These are phyloP conservation scores for Aurelia aurita DNA, from an alignment of 30 jellyfish, hydroid and myxozoan genomes.

Conservation along the genomic window DNA sequence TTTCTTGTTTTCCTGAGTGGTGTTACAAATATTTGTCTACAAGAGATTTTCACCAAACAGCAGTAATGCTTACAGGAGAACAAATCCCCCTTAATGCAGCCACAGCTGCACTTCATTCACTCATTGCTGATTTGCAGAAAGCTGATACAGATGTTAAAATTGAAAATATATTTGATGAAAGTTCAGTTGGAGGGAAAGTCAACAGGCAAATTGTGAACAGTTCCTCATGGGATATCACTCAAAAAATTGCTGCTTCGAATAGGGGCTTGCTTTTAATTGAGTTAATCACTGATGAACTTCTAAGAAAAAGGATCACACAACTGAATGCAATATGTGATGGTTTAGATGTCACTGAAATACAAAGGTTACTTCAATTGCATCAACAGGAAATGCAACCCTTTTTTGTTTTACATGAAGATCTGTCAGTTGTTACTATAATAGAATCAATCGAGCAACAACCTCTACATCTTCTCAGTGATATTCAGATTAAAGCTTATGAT, in stretches of 20 bases:
- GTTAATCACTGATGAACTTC: too few relatives aligned
- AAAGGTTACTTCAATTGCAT: too few relatives aligned
- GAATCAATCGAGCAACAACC: too few relatives aligned
- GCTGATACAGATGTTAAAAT: slow-evolving; percentile 3
- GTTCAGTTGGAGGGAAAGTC: background rate
- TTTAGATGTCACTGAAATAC: too few relatives aligned
- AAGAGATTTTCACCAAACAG: background rate
- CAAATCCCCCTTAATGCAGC: slow-evolving; percentile 4
- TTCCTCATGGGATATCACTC: background rate
- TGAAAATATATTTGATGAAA: background rate
- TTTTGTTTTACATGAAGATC: too few relatives aligned
- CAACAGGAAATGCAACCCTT: too few relatives aligned
- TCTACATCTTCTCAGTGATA: too few relatives aligned
- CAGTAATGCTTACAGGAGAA: background rate
- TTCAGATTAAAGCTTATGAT: too few relatives aligned
- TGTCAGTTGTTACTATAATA: too few relatives aligned
- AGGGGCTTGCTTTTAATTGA: background rate
- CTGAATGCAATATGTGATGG: too few relatives aligned
- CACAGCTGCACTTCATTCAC: background rate
- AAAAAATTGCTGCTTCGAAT: background rate
- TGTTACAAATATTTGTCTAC: background rate
- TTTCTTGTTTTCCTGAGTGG: slow-evolving; percentile 5
- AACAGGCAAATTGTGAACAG: slow-evolving; percentile 1
- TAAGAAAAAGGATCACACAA: too few relatives aligned
- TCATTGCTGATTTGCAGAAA: background rate